Evolutionary conservation across 2,113 vertebrate species (phyloP).

Genomic region (Eptesicus fuscus): DNA sequence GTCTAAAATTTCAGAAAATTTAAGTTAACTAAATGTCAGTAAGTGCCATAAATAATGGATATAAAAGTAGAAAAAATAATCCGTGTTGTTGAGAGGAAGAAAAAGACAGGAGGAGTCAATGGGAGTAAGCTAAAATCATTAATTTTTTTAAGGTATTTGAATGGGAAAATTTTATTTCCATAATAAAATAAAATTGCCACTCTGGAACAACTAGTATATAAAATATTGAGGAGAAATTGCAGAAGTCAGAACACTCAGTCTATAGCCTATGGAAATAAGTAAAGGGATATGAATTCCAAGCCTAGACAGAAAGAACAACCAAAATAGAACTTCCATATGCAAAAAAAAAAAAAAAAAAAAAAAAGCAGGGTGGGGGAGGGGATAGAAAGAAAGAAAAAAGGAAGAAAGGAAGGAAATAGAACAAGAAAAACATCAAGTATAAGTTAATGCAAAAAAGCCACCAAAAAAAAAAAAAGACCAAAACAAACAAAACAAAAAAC

Average conservation of each 20-base stretch:
- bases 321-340: not conserved
- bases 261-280: slow-evolving; percentile 12
- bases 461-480: not conserved
- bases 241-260: slow-evolving; percentile 30
- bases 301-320: not conserved
- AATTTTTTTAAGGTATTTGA: slow-evolving; percentile 48
- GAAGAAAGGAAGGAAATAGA: not conserved
- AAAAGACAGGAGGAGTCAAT: not conserved
- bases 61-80: not conserved
- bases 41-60: not conserved
- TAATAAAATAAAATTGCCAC: slow-evolving; percentile 60
- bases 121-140: slow-evolving; percentile 21
- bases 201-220: slow-evolving; percentile 61
- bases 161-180: slow-evolving; percentile 53
- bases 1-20: slow-evolving; percentile 29
- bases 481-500: too few species aligned
- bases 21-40: slow-evolving; percentile 7
- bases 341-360: not conserved
- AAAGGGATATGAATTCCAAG: not conserved
- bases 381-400: not conserved
- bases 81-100: not conserved
- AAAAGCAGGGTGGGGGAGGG: too few species aligned
- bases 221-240: slow-evolving; percentile 47
- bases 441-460: not conserved
- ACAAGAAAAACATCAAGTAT: not conserved